phyloP scores from a whole-genome alignment of 2,888 invertebrate genomes.

The Petrolisthes manimaculis region DNA sequence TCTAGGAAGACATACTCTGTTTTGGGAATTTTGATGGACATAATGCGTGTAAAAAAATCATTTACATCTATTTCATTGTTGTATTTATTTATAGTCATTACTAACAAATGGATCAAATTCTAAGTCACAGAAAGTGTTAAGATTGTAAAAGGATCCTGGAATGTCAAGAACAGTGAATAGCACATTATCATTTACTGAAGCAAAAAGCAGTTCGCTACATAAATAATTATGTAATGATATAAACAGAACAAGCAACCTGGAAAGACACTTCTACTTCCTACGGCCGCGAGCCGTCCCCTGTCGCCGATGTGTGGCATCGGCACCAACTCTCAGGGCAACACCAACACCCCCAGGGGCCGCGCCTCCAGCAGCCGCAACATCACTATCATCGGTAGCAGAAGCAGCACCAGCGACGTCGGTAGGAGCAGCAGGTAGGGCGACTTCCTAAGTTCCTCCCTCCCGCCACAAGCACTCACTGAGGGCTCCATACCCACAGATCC shows the following conservation, averaged over 20 bases:
- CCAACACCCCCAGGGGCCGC: conserved; percentile 8
- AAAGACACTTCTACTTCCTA: neutral
- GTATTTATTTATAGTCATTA: too few relatives aligned
- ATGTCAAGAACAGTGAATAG: neutral
- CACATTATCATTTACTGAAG: conserved; percentile 7
- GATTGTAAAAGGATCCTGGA: neutral
- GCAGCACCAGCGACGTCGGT: neutral
- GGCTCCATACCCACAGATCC: neutral
- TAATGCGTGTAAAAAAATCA: too few relatives aligned
- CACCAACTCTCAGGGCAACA: conserved; percentile 1
- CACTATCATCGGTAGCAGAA: neutral
- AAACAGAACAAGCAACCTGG: neutral
- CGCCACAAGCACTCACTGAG: neutral
- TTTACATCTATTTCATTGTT: too few relatives aligned
- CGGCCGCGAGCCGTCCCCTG: neutral
- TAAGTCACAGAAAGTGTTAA: conserved; percentile 1
- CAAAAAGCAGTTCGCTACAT: neutral
- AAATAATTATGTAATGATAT: neutral
- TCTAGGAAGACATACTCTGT: too few relatives aligned
- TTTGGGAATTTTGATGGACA: too few relatives aligned
- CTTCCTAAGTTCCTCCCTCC: neutral
- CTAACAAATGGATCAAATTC: too few relatives aligned
- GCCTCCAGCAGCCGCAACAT: conserved; percentile 10
- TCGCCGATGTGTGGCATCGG: neutral
- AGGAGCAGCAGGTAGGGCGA: neutral